A percentile compares a stretch with the other conserved stretches of the same genome.
These are phyloP conservation scores for Saguinus midas DNA, from an alignment of 2,113 vertebrate genomes.

Conservation along the genomic window DNA sequence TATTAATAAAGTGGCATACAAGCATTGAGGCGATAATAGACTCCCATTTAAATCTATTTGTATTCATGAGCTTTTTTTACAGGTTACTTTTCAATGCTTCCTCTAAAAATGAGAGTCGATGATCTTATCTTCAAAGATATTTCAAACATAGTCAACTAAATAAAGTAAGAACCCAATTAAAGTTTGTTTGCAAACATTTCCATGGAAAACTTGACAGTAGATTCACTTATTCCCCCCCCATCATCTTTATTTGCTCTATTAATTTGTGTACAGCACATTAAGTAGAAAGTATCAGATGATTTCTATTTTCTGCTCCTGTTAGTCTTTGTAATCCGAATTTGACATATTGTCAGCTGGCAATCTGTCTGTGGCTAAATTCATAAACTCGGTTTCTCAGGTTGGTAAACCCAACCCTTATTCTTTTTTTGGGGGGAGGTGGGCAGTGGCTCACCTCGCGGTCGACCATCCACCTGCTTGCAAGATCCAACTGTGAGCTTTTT, in stretches of 20 bases:
- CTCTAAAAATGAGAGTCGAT: slow-evolving; percentile 55
- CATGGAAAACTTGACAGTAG: slow-evolving; percentile 9
- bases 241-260: slow-evolving; percentile 12
- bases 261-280: slow-evolving; percentile 1
- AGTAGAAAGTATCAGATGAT: background rate
- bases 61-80: slow-evolving; percentile 76
- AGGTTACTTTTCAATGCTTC: slow-evolving; percentile 68
- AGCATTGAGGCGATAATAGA: slow-evolving; percentile 74
- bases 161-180: slow-evolving; percentile 27
- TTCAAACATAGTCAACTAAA: slow-evolving; percentile 46
- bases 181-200: slow-evolving; percentile 68
- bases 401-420: background rate
- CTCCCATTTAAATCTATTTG: slow-evolving; percentile 81
- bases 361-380: background rate
- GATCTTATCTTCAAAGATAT: background rate
- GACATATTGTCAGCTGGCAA: background rate
- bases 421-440: too few relatives aligned
- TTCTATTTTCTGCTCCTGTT: background rate
- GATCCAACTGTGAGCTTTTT: too few relatives aligned
- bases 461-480: too few relatives aligned
- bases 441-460: too few relatives aligned
- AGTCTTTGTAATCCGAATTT: slow-evolving; percentile 23
- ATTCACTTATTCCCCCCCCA: background rate
- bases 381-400: background rate
- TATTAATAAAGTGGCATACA: slow-evolving; percentile 76